Conservation (phyloP, 2,888 invertebrate species). For the Papilio protenor region DNA sequence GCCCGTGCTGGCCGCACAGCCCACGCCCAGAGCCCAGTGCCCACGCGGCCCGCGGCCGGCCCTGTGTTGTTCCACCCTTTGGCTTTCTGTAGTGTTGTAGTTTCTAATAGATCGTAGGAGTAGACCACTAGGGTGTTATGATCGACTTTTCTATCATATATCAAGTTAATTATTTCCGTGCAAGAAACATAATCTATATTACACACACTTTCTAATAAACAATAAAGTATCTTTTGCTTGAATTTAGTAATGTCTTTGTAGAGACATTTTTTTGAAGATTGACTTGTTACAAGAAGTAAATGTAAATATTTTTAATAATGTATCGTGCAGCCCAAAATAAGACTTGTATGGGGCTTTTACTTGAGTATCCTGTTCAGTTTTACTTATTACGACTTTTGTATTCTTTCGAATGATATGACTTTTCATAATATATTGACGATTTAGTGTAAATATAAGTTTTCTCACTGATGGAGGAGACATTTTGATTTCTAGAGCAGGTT, state of each 20-base stretch:
- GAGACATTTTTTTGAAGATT: conserved; percentile 79
- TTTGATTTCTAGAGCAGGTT: conserved; percentile 77
- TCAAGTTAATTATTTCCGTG: conserved; percentile 80
- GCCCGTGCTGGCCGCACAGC: conserved; percentile 57
- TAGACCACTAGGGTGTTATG: conserved; percentile 84
- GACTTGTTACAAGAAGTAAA: conserved; percentile 77
- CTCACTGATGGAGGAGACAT: conserved; percentile 69
- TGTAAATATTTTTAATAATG: conserved; percentile 80
- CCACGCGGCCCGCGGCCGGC: conserved; percentile 60
- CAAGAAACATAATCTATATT: conserved; percentile 80
- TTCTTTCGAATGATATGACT: conserved; percentile 74
- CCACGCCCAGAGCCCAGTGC: conserved; percentile 55
- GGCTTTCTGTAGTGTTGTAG: conserved; percentile 83
- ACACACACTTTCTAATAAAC: conserved; percentile 79
- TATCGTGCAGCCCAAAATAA: conserved; percentile 74
- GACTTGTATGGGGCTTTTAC: conserved; percentile 79
- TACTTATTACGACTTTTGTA: conserved; percentile 58
- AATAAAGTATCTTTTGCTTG: conserved; percentile 78
- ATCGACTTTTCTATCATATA: conserved; percentile 82
- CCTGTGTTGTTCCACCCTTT: conserved; percentile 81
- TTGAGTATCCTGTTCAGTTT: conserved; percentile 72
- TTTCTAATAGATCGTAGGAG: conserved; percentile 82
- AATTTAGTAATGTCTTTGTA: conserved; percentile 81
- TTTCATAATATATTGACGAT: conserved; percentile 67
- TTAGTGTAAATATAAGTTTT: conserved; percentile 71